Base-by-base conservation (phyloP, 2,797 vertebrate species). In the Picus viridis region DNA sequence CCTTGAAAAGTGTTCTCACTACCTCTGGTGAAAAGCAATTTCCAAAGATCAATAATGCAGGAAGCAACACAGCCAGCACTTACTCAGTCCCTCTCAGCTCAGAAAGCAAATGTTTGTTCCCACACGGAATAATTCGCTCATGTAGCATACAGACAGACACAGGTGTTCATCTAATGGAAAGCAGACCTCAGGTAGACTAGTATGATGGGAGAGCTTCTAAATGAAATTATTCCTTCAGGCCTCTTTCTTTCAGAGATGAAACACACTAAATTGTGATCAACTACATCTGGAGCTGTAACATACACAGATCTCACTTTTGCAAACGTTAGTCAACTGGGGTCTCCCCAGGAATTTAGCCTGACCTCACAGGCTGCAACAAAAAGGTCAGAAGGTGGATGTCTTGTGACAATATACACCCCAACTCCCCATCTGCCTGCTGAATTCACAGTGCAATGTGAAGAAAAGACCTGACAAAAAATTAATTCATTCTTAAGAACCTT, bases 281-380 rank as follows among this genome's bases (percentile, higher is more conserved):
- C 84, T 76, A 15, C 49, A 6, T 2, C 41, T 2, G 5, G 41
- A 77, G 58, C 36, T 74, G 65, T 32, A 70, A 73, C 1, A 76
- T 39, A 39, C 1, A 1, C 20, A 56, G 30, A 72, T 57, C 70
- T 83, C 73, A 71, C 56, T 63, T 81, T 18, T 54, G 56, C 69
- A 73, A 78, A 73, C 1, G 1, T 54, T 61, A 41, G 78, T 54
- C 56, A 65, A 22, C 0, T 0, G 7, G 45, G 15, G 0, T 45
- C 39, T 73, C 75, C 90, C 47, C 68, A 77, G 36, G n/a, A 90
- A 70, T 78, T 81, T 26, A 39, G 76, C 12, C 30, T n/a, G 36
- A 91, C 19, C 10, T 18, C 69, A 67, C 16, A 32, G 53, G 53
- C 59, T 39, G 32, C 45, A 92, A 89, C 29, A 3, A 43, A 47